Conservation (phyloP, 2,113 vertebrate genomes). For the Triplophysa tibetana region DNA sequence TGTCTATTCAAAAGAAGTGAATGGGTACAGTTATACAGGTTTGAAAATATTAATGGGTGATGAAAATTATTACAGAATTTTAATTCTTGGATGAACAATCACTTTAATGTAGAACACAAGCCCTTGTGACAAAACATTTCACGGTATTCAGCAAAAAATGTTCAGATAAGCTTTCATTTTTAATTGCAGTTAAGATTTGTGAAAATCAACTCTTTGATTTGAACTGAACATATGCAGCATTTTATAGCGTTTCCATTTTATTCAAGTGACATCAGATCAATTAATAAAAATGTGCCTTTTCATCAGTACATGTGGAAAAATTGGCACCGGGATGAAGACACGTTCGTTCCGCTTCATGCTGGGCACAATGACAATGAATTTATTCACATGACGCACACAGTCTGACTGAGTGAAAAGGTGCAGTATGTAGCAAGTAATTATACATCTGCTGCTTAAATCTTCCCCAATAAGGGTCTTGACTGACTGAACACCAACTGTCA, state of each 20-base stretch:
- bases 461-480: background rate
- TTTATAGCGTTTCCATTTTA: background rate
- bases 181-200: background rate
- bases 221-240: background rate
- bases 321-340: conserved; percentile 3
- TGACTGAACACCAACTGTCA: background rate
- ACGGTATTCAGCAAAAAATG: background rate
- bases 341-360: conserved; percentile 6
- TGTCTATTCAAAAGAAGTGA: too few species aligned
- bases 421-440: conserved; percentile 22
- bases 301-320: conserved; percentile 8
- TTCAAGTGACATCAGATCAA: background rate
- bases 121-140: conserved; percentile 1
- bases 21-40: too few species aligned
- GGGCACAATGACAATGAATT: conserved; percentile 28
- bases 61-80: too few species aligned
- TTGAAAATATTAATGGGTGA: too few species aligned
- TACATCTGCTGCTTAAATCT: conserved; percentile 6
- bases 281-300: conserved; percentile 25
- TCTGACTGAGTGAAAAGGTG: conserved; percentile 37
- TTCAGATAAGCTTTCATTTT: conserved; percentile 1
- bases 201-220: background rate
- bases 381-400: conserved; percentile 30
- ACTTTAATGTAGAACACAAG: background rate
- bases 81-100: too few species aligned